Percentiles rank a stretch among this genome's conserved stretches.
phyloP scores from a whole-genome alignment of 2,888 invertebrate genomes.

The Metacarcinus magister region DNA sequence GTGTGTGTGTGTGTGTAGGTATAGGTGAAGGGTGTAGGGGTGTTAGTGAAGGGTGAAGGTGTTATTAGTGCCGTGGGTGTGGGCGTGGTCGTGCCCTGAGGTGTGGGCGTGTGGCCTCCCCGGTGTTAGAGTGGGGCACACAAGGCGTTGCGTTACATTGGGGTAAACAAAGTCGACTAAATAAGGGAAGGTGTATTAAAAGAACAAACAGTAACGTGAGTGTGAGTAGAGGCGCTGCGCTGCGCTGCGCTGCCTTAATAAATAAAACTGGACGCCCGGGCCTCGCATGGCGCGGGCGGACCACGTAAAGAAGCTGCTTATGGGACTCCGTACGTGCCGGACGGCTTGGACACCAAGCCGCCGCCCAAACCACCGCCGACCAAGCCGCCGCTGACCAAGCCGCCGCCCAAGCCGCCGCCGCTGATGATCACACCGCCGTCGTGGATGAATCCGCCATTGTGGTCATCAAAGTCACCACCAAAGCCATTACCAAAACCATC shows the following conservation, averaged over 20 bases:
- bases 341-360: conserved; percentile 17
- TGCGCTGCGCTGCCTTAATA: neutral
- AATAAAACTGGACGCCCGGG: neutral
- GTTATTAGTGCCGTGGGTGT: neutral
- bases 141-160: neutral
- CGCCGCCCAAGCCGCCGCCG: neutral
- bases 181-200: neutral
- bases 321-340: conserved; percentile 51
- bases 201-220: neutral
- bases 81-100: neutral
- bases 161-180: neutral
- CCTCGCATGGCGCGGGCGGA: neutral
- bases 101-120: neutral
- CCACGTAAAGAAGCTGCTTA: neutral
- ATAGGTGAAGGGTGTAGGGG: neutral
- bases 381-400: neutral
- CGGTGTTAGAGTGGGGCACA: neutral
- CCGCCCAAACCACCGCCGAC: neutral
- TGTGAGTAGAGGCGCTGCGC: neutral
- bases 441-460: neutral
- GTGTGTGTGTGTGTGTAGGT: conserved; percentile 62
- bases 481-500: neutral
- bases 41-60: neutral
- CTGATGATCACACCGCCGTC: neutral
- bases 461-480: neutral